phyloP scores from a whole-genome alignment of 2,797 vertebrate genomes.

The Gadopsis marmoratus region DNA sequence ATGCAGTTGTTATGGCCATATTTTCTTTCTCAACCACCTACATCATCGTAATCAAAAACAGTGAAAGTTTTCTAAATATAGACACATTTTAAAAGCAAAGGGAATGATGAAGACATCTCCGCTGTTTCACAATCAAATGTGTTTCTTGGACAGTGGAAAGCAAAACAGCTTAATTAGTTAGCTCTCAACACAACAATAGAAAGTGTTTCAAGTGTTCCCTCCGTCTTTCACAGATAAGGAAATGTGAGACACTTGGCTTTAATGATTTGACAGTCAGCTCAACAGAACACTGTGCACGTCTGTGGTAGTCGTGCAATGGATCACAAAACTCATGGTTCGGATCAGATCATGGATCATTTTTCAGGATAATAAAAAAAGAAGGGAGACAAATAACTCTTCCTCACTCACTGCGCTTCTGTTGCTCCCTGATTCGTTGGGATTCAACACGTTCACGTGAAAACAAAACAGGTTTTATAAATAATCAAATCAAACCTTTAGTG shows the following conservation, averaged over 20 bases:
- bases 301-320: no score
- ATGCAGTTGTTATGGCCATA: not conserved
- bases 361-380: no score
- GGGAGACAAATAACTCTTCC: no score
- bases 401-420: no score
- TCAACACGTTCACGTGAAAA: no score
- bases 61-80: not conserved
- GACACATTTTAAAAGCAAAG: constrained; percentile 6
- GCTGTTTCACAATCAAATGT: constrained; percentile 20
- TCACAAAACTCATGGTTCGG: no score
- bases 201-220: constrained; percentile 48
- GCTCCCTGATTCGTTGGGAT: no score
- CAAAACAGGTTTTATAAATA: no score
- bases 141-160: constrained; percentile 26
- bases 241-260: constrained; percentile 55
- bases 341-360: no score
- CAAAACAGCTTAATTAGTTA: constrained; percentile 47
- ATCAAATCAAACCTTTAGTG: no score
- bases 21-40: not conserved
- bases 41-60: constrained; percentile 18
- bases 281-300: constrained; percentile 23
- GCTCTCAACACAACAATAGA: constrained; percentile 42
- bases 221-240: constrained; percentile 54
- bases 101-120: constrained; percentile 7
- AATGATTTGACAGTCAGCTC: constrained; percentile 51